Percentiles rank a stretch among this genome's conserved stretches.
Evolutionary conservation across 2,113 vertebrate species (phyloP).

Genomic region (Xiphorhynchus elegans): DNA sequence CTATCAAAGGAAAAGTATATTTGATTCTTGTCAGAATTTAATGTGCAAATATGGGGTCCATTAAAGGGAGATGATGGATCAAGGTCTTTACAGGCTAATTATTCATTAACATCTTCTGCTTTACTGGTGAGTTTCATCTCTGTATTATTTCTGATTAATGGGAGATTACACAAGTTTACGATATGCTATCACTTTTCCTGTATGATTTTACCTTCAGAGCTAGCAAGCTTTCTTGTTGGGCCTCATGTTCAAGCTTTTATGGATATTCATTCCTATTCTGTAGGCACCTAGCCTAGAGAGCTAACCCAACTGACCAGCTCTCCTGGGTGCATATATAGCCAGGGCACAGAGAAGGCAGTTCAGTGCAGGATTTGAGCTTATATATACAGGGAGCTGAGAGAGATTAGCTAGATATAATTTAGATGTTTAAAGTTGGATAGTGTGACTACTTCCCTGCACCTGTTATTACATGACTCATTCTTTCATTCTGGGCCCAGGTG

Average conservation of each 20-base stretch:
- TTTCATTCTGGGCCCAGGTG: slow-evolving; percentile 42
- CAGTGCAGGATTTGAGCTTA: neutral
- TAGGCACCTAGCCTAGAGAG: neutral
- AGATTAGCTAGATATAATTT: slow-evolving; percentile 50
- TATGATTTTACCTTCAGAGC: neutral
- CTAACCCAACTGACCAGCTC: neutral
- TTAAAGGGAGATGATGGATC: neutral
- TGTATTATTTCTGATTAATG: neutral
- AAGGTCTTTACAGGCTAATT: neutral
- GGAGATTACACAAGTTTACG: neutral
- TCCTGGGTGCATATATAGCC: neutral
- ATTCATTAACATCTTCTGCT: neutral
- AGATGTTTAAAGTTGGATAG: slow-evolving; percentile 36
- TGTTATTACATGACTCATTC: slow-evolving; percentile 59
- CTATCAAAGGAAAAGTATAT: neutral
- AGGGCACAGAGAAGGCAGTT: neutral
- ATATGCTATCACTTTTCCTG: accelerated
- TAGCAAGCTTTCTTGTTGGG: neutral
- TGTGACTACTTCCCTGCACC: slow-evolving; percentile 47
- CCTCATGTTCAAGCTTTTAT: neutral
- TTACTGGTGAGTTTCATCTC: neutral
- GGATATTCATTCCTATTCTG: neutral
- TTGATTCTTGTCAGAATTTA: neutral
- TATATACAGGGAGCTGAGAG: neutral
- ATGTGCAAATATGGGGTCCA: neutral